Conservation (phyloP, 2,113 vertebrate species). For the Sialia sialis region DNA sequence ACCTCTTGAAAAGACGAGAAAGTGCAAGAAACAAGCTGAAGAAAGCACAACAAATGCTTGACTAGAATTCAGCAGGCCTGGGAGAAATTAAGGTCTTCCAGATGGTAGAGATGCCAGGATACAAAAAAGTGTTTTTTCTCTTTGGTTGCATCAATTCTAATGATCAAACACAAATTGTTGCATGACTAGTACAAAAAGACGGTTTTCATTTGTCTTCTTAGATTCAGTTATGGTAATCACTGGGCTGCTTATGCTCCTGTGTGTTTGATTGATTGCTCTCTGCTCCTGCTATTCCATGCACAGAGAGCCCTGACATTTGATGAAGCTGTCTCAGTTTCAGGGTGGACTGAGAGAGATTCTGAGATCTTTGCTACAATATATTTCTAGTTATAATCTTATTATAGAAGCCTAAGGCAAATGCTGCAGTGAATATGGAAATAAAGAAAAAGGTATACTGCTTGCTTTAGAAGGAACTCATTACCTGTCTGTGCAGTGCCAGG, state of each 20-base stretch:
- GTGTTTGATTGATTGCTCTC: background rate
- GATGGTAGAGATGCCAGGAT: background rate
- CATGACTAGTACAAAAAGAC: background rate
- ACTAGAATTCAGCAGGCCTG: background rate
- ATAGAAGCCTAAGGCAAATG: background rate
- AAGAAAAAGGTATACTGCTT: background rate
- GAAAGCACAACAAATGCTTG: background rate
- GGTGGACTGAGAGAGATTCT: background rate
- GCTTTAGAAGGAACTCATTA: background rate
- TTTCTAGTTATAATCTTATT: background rate
- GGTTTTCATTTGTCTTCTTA: conserved; percentile 28
- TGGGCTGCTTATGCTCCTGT: background rate
- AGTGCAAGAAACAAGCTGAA: background rate
- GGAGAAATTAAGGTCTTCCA: background rate
- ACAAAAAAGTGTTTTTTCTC: background rate
- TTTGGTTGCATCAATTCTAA: background rate
- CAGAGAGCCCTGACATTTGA: background rate
- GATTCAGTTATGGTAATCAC: conserved; percentile 18
- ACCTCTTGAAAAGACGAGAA: background rate
- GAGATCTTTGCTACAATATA: background rate
- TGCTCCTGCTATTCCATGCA: background rate
- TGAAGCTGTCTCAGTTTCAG: background rate
- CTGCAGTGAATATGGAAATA: background rate
- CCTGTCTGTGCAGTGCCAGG: background rate
- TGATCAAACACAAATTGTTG: conserved; percentile 13